Conservation (phyloP, 64 coral and sea anemone species). For the Montipora capricornis region DNA sequence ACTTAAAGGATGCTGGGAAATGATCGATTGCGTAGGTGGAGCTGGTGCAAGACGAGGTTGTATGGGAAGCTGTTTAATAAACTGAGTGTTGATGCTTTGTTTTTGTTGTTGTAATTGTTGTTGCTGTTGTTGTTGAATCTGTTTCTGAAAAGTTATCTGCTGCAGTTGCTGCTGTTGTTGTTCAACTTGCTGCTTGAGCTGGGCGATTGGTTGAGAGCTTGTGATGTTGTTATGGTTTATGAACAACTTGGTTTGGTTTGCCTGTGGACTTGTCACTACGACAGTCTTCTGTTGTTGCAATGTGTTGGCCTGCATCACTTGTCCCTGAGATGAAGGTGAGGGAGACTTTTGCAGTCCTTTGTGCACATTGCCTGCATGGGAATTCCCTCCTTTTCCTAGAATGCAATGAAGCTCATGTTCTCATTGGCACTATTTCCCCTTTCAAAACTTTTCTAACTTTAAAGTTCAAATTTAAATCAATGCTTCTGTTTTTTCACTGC, state of each 20-base stretch:
- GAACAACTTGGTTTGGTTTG: slow-evolving; percentile 83
- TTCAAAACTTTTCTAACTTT: too few relatives aligned
- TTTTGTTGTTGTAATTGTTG: slow-evolving; percentile 83
- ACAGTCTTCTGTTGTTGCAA: slow-evolving; percentile 79
- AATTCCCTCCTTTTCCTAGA: slow-evolving; percentile 42
- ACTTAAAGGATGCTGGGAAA: slow-evolving; percentile 72
- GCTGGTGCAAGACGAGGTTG: slow-evolving; percentile 90
- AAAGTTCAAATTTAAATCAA: too few relatives aligned
- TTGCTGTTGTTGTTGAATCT: slow-evolving; percentile 88
- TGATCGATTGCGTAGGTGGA: slow-evolving; percentile 76
- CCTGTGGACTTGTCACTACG: slow-evolving; percentile 80
- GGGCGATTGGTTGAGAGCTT: slow-evolving; percentile 85
- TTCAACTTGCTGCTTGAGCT: slow-evolving; percentile 91
- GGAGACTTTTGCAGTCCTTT: slow-evolving; percentile 29
- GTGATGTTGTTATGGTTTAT: slow-evolving; percentile 82
- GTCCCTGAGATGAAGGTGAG: slow-evolving; percentile 18
- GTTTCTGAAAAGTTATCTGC: slow-evolving; percentile 88
- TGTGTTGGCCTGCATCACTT: slow-evolving; percentile 11
- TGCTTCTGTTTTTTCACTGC: too few relatives aligned
- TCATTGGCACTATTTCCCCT: background rate
- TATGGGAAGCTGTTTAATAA: slow-evolving; percentile 89
- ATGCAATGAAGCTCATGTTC: background rate
- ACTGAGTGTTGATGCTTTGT: slow-evolving; percentile 81
- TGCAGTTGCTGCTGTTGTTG: slow-evolving; percentile 90
- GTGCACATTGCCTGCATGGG: background rate